Conservation (phyloP, 2,888 invertebrate species). For the Drosophila anceps region DNA sequence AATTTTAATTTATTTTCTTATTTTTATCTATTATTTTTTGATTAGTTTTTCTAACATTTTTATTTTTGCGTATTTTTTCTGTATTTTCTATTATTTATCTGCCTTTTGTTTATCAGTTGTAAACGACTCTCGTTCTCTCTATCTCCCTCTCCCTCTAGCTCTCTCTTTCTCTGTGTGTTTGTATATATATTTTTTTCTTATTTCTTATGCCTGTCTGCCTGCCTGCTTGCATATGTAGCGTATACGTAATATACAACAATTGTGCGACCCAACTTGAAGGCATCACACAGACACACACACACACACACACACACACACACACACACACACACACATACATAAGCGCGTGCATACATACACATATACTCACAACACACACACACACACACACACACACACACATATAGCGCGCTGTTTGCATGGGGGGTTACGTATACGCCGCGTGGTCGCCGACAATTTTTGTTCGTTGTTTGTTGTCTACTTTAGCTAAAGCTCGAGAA, state of each 20-base stretch:
- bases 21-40: not conserved
- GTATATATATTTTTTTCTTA: conserved; percentile 17
- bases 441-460: conserved; percentile 71
- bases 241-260: conserved; percentile 66
- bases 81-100: conserved; percentile 36
- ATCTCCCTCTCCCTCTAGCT: too few species aligned
- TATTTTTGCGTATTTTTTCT: conserved; percentile 39
- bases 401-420: conserved; percentile 22
- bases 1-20: not conserved
- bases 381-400: conserved; percentile 2
- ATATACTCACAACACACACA: not conserved
- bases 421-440: conserved; percentile 76
- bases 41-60: conserved; percentile 24
- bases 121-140: too few species aligned
- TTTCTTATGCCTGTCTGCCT: conserved; percentile 31
- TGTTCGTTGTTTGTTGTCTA: conserved; percentile 31
- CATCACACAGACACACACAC: conserved; percentile 14
- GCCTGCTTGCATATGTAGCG: conserved; percentile 30
- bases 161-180: too few species aligned
- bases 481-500: conserved; percentile 43
- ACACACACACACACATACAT: not conserved
- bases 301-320: conserved; percentile 1
- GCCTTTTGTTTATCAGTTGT: conserved; percentile 49
- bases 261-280: conserved; percentile 48
- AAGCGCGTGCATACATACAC: too few species aligned